A percentile compares a stretch with the other conserved stretches of the same genome.
Evolutionary conservation across 2,113 vertebrate genomes (phyloP).

Genomic region (Atherinomorus stipes): DNA sequence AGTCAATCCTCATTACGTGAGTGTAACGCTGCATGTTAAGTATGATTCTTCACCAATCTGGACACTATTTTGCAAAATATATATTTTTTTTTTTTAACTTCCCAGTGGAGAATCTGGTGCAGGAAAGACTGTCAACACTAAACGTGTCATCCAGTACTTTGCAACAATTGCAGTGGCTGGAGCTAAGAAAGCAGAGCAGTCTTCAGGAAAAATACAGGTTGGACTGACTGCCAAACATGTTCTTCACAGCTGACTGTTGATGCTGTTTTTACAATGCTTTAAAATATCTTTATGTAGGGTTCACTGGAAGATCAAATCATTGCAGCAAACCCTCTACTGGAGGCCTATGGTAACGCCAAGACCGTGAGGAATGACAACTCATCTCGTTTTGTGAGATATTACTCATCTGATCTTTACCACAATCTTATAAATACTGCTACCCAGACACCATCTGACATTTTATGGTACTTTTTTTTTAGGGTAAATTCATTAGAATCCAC

Average conservation of each 20-base stretch:
- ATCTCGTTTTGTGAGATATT: slow-evolving; percentile 86
- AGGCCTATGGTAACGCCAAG: slow-evolving; percentile 89
- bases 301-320: slow-evolving; percentile 83
- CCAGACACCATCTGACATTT: slow-evolving; percentile 4
- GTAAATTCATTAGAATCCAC: slow-evolving; percentile 95
- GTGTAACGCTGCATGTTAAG: slow-evolving; percentile 42
- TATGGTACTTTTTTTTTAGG: slow-evolving; percentile 60
- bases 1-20: slow-evolving; percentile 89
- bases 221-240: neutral
- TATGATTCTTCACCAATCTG: neutral
- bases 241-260: neutral
- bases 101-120: slow-evolving; percentile 94
- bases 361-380: slow-evolving; percentile 90
- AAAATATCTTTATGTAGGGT: slow-evolving; percentile 34
- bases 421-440: neutral
- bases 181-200: slow-evolving; percentile 43
- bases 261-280: neutral
- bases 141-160: slow-evolving; percentile 95
- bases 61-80: neutral
- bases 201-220: slow-evolving; percentile 87
- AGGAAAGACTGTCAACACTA: slow-evolving; percentile 95
- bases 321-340: slow-evolving; percentile 83
- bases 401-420: neutral
- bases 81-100: slow-evolving; percentile 5
- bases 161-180: slow-evolving; percentile 90